These are phyloP conservation scores for Pogonognathellus flavescens DNA, from an alignment of 1,140 invertebrate genomes.

Conservation along the genomic window DNA sequence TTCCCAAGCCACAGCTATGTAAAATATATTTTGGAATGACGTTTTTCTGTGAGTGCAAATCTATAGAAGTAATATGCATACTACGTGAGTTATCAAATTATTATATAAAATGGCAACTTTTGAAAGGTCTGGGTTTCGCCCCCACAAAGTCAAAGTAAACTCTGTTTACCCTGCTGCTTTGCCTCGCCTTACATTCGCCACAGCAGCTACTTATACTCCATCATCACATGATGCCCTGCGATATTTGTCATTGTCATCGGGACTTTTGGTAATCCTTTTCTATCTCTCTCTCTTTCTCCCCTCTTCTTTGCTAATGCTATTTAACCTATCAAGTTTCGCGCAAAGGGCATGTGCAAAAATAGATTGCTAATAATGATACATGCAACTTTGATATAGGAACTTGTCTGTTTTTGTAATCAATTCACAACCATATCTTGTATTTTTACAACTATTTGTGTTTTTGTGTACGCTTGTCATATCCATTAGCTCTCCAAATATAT, in stretches of 20 bases:
- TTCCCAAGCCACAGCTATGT: too few relatives aligned
- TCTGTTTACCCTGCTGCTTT: too few relatives aligned
- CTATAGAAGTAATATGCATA: neutral
- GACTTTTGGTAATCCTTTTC: conserved; percentile 13
- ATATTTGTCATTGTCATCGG: conserved; percentile 42
- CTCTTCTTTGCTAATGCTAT: conserved; percentile 19
- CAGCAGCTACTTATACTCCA: neutral
- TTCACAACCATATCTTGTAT: conserved; percentile 8
- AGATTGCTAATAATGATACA: conserved; percentile 26
- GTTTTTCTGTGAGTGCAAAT: too few relatives aligned
- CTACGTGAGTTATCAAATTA: neutral
- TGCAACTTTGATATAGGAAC: neutral
- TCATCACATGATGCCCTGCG: neutral
- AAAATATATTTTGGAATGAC: too few relatives aligned
- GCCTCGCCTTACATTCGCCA: too few relatives aligned
- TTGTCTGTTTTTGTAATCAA: neutral
- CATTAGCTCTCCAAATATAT: too few relatives aligned
- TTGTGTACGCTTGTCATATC: too few relatives aligned
- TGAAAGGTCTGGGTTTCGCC: conserved; percentile 16
- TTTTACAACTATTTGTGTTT: too few relatives aligned
- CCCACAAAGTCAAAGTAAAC: neutral
- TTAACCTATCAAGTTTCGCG: conserved; percentile 21
- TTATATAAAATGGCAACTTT: neutral
- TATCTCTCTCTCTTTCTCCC: too few relatives aligned
- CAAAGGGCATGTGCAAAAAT: conserved; percentile 37